A percentile compares a stretch with the other conserved stretches of the same genome.
phyloP scores from a whole-genome alignment of 1,140 invertebrate species.

The Orussus abietinus region DNA sequence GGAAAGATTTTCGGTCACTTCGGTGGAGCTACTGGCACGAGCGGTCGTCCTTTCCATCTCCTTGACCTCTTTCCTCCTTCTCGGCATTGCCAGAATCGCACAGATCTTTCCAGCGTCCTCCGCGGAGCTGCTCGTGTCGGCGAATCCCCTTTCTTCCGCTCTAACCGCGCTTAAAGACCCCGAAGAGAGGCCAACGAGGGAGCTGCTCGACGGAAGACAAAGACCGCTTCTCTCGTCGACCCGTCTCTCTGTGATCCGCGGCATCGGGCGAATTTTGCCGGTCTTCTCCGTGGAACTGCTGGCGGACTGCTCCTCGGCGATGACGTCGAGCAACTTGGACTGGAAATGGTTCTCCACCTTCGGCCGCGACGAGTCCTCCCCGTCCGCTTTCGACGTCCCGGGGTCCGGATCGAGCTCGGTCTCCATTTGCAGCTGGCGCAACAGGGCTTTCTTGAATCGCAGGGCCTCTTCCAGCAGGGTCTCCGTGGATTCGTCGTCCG shows the following conservation, averaged over 20 bases:
- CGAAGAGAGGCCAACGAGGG: no score
- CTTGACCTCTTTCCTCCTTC: no score
- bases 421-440: constrained; percentile 8
- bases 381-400: constrained; percentile 5
- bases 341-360: constrained; percentile 18
- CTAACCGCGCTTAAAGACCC: no score
- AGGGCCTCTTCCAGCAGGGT: constrained; percentile 27
- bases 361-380: not conserved
- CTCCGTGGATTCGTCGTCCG: constrained; percentile 23
- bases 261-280: constrained; percentile 18
- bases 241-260: constrained; percentile 2
- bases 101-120: no score
- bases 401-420: constrained; percentile 5
- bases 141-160: no score
- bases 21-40: no score
- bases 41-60: no score
- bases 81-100: no score
- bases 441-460: constrained; percentile 23
- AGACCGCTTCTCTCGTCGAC: not conserved
- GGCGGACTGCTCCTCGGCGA: constrained; percentile 29
- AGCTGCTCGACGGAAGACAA: no score
- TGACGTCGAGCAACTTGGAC: constrained; percentile 28
- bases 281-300: constrained; percentile 19
- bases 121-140: no score
- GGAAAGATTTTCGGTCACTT: no score